Conservation (phyloP, 2,888 invertebrate genomes). For the Drosophila robusta region DNA sequence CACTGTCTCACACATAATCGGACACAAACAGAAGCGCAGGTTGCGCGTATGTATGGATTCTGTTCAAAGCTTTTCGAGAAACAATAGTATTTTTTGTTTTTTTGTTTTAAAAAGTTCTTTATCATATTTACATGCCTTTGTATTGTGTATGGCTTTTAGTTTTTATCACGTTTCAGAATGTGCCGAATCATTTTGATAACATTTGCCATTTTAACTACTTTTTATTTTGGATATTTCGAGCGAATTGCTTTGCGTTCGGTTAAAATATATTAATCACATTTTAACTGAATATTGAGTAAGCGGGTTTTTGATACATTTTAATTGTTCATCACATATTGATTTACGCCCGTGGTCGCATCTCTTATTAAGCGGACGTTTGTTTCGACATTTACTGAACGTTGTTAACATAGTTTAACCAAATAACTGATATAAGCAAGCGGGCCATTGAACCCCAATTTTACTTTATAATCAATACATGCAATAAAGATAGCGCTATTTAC, state of each 20-base stretch:
- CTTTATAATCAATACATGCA: slow-evolving; percentile 75
- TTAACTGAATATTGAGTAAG: slow-evolving; percentile 26
- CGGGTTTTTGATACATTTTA: slow-evolving; percentile 32
- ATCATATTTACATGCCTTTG: slow-evolving; percentile 43
- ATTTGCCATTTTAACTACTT: slow-evolving; percentile 54
- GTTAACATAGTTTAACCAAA: slow-evolving; percentile 35
- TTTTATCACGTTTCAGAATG: slow-evolving; percentile 39
- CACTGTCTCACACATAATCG: slow-evolving; percentile 62
- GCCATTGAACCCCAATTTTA: slow-evolving; percentile 40
- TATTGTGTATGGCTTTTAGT: slow-evolving; percentile 44
- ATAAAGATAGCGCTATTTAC: slow-evolving; percentile 74
- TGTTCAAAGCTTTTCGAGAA: slow-evolving; percentile 53
- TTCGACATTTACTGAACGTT: slow-evolving; percentile 25
- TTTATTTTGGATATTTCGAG: slow-evolving; percentile 14
- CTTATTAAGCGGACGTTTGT: slow-evolving; percentile 16
- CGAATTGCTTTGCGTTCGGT: slow-evolving; percentile 14
- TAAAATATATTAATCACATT: slow-evolving; percentile 21
- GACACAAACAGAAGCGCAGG: slow-evolving; percentile 47
- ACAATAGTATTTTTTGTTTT: slow-evolving; percentile 42
- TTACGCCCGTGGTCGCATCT: slow-evolving; percentile 19
- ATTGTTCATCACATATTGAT: slow-evolving; percentile 29
- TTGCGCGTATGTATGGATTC: slow-evolving; percentile 36
- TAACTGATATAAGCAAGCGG: slow-evolving; percentile 44
- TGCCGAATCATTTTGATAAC: slow-evolving; percentile 20
- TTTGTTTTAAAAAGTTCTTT: slow-evolving; percentile 24